phyloP scores from a whole-genome alignment of 2,797 vertebrate genomes.

The Coluber constrictor region DNA sequence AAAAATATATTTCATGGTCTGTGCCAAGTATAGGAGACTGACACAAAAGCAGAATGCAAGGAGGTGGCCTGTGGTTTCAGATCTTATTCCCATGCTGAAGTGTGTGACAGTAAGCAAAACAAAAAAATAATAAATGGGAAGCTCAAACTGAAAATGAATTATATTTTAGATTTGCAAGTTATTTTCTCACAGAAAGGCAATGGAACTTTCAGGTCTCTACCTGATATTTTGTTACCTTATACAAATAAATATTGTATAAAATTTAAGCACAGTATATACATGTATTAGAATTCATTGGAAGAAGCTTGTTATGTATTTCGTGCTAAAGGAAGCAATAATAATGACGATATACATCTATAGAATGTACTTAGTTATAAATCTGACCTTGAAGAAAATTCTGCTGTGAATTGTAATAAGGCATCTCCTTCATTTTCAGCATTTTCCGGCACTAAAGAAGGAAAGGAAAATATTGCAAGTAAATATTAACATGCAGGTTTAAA shows the following conservation, averaged over 20 bases:
- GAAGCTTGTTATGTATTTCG: background rate
- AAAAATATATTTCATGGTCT: background rate
- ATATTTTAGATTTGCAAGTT: background rate
- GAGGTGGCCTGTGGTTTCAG: background rate
- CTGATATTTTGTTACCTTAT: background rate
- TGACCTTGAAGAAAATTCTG: slow-evolving; percentile 98
- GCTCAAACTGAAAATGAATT: background rate
- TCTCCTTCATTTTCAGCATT: slow-evolving; percentile 98
- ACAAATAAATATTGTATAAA: background rate
- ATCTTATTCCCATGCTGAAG: background rate
- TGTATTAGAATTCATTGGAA: background rate
- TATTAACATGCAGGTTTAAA: background rate
- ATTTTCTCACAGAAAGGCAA: background rate
- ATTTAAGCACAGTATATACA: background rate
- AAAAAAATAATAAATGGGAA: background rate
- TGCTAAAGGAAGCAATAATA: background rate
- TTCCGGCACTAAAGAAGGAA: slow-evolving; percentile 88
- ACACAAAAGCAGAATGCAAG: background rate
- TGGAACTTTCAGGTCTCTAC: background rate
- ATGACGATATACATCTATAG: background rate
- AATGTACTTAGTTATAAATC: slow-evolving; percentile 24
- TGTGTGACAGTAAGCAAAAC: background rate
- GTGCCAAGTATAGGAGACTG: background rate
- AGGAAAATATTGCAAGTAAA: slow-evolving; percentile 55
- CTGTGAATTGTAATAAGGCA: slow-evolving; percentile 99